Evolutionary conservation across 2,797 vertebrate species (phyloP), one percentile per base, ranked within the genome.

Genomic region (Mus spretus): DNA sequence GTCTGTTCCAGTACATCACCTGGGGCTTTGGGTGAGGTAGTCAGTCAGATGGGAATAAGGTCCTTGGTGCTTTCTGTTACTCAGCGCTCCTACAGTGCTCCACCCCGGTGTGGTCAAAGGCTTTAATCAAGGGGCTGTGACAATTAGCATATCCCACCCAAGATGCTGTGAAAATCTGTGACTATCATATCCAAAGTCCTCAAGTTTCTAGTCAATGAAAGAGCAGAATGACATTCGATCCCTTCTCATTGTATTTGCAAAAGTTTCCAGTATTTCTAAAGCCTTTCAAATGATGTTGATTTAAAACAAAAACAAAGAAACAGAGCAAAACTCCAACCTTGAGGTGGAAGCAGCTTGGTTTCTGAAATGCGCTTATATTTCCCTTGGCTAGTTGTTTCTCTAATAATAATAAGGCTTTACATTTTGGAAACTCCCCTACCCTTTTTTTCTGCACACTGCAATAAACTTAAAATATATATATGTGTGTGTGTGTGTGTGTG

Each of bases 101-200:
- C 96, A 97, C 82, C 98, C 96, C 97, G 96, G 88, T 97, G 98
- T 98, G 96, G 90, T 96, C 98, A 89, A 98, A 96, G 98, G 97
- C 98, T 97, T 97, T 96, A 83, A 97, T 98, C 94, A 88, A 74
- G 20, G 94, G 26, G 10, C 47, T 13, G 0, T 26, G 40, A 5
- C 28, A 22, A 24, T 70, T 61, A 81, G 3, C 63, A 34, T 26
- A 44, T 72, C 63, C 50, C 50, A 70, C 50, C 40, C 47, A 24
- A 37, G 63, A 57, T 9, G 22, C 12, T 89, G 28, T 63, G 74
- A 63, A 78, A 78, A 89, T 50, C 88, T 28, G 31, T 79, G 19
- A 2, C 31, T 14, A 89, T 82, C 63, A 24, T 70, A 89, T 90
- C 77, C 70, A 90, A 67, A 84, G 79, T 90, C 79, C 89, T 4